Evolutionary conservation across 2,888 invertebrate genomes (phyloP).

Genomic region (Heteromurus nitidus): DNA sequence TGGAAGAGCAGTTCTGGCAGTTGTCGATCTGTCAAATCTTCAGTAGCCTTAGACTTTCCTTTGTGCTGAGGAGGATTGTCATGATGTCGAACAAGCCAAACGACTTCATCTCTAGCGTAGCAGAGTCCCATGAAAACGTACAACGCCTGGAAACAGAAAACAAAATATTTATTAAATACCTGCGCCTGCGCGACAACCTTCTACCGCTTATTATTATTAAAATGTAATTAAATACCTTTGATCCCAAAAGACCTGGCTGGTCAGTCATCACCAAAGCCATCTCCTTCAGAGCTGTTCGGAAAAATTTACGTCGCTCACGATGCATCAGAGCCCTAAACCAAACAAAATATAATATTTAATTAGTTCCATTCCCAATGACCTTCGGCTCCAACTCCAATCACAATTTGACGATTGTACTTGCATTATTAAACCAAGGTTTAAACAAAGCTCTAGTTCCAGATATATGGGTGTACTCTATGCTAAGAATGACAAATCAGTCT

Average conservation of each 20-base stretch:
- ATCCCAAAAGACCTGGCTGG: slow-evolving; percentile 97
- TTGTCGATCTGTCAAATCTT: slow-evolving; percentile 95
- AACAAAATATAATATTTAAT: neutral
- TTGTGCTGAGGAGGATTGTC: slow-evolving; percentile 90
- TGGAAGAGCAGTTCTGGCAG: slow-evolving; percentile 97
- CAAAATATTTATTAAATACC: neutral
- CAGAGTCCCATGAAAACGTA: slow-evolving; percentile 97
- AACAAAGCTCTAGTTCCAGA: no score
- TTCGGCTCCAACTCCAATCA: no score
- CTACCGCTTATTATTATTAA: no score
- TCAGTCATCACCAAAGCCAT: slow-evolving; percentile 95
- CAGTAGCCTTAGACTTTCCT: slow-evolving; percentile 90
- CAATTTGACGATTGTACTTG: no score
- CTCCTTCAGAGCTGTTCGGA: slow-evolving; percentile 96
- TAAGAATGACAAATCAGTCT: no score
- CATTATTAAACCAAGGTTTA: no score
- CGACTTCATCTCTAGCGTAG: slow-evolving; percentile 96
- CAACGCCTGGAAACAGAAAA: slow-evolving; percentile 79
- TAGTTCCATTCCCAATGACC: no score
- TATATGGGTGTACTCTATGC: no score
- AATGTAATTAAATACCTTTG: slow-evolving; percentile 81
- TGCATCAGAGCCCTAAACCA: slow-evolving; percentile 85
- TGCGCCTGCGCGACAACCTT: neutral
- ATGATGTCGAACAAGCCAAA: slow-evolving; percentile 96
- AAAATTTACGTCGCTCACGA: slow-evolving; percentile 95